Conservation (phyloP, 2,797 vertebrate genomes). For the Sphaeramia orbicularis region DNA sequence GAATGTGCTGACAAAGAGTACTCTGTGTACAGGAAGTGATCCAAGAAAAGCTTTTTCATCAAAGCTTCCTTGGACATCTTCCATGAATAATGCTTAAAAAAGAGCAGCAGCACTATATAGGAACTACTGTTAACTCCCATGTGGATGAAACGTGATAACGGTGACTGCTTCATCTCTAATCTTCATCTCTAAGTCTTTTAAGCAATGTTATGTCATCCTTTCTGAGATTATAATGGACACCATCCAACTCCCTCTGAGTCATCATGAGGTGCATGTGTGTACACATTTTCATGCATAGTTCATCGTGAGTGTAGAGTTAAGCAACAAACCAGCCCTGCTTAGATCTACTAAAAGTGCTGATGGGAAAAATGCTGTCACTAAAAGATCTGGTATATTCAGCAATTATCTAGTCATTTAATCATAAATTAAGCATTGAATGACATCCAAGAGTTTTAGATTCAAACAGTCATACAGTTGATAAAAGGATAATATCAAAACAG, state of each 20-base stretch:
- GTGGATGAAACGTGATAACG: slow-evolving; percentile 21
- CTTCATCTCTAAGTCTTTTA: slow-evolving; percentile 54
- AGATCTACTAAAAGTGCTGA: not conserved
- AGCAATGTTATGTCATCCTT: slow-evolving; percentile 62
- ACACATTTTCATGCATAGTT: slow-evolving; percentile 6
- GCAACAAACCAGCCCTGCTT: not conserved
- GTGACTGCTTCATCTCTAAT: slow-evolving; percentile 47
- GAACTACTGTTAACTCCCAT: not conserved
- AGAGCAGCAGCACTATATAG: slow-evolving; percentile 10
- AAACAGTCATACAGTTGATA: too few relatives aligned
- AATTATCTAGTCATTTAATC: not conserved
- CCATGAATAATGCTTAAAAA: slow-evolving; percentile 31
- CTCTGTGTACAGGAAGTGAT: too few relatives aligned
- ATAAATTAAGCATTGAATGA: too few relatives aligned
- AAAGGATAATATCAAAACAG: too few relatives aligned
- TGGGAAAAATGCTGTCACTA: not conserved
- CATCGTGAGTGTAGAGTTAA: not conserved
- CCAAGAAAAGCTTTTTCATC: too few relatives aligned
- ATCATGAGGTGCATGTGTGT: slow-evolving; percentile 1
- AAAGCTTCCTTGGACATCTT: not conserved
- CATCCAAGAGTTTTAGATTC: too few relatives aligned
- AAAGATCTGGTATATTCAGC: not conserved
- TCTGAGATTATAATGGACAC: slow-evolving; percentile 33
- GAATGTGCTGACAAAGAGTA: too few relatives aligned
- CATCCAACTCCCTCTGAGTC: slow-evolving; percentile 34